phyloP scores from a whole-genome alignment of 2,888 invertebrate species.

The Thecophora atra region DNA sequence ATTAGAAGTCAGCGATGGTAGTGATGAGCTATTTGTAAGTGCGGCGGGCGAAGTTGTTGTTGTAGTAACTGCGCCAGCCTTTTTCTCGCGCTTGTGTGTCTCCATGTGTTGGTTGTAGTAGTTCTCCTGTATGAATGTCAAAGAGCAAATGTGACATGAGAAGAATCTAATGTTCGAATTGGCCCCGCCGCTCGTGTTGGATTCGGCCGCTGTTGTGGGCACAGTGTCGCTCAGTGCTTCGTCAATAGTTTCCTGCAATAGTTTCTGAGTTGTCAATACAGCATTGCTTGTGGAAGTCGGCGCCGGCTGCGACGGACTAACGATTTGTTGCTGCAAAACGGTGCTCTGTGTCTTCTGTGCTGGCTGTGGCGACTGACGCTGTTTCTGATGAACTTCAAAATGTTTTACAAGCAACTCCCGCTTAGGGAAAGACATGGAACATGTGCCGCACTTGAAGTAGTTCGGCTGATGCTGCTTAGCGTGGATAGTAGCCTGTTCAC shows the following conservation, averaged over 20 bases:
- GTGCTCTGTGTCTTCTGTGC: conserved; percentile 44
- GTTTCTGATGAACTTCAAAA: conserved; percentile 64
- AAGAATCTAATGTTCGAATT: conserved; percentile 64
- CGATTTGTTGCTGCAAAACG: conserved; percentile 37
- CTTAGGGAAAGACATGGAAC: conserved; percentile 64
- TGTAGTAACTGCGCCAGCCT: conserved; percentile 42
- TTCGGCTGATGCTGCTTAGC: conserved; percentile 66
- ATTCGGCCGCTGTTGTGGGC: conserved; percentile 46
- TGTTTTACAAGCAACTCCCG: conserved; percentile 65
- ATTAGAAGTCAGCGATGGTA: conserved; percentile 50
- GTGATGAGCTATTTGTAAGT: conserved; percentile 38
- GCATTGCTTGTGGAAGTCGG: conserved; percentile 26
- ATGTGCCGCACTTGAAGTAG: conserved; percentile 65
- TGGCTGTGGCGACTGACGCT: conserved; percentile 47
- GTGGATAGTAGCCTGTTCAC: conserved; percentile 65
- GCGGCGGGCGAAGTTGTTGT: conserved; percentile 43
- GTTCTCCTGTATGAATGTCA: conserved; percentile 66
- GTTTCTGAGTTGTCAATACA: conserved; percentile 62
- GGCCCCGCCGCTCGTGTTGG: conserved; percentile 56
- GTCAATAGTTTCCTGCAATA: conserved; percentile 66
- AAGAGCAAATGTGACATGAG: conserved; percentile 66
- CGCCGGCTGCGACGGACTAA: conserved; percentile 35
- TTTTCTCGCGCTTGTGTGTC: conserved; percentile 62
- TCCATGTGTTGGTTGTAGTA: conserved; percentile 67
- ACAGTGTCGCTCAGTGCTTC: conserved; percentile 65